Base-by-base conservation (phyloP, 2,888 invertebrate species). In the Cheilosia vernalis region DNA sequence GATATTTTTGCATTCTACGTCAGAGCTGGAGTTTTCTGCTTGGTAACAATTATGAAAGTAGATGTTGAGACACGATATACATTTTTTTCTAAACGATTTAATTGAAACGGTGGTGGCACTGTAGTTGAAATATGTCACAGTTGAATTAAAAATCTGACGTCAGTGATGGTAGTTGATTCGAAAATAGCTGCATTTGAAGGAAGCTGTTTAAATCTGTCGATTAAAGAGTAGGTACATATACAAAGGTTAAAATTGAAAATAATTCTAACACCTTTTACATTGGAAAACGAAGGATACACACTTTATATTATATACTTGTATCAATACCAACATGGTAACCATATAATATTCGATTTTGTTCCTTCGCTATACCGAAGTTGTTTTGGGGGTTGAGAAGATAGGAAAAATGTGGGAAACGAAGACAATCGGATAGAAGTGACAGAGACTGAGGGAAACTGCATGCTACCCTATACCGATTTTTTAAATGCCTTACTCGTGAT, bases 1-100 rank as follows among this genome's bases (percentile, higher is more conserved):
- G 40, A 47, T 60, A 44, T 76, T 30, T 73, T 55, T 55, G 30
- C 51, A 66, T 55, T 66, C 42, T 55, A 30, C 42, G 67, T 55
- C 55, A 44, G 9, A 24, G 19, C 13, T 53, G 15, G 19, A 51
- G 19, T 53, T 53, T 17, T 27, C 24, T 30, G 9, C 67, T 42
- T 55, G 42, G 30, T 27, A 44, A 44, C 44, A 30, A 61, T 19
- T 10, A 17, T 15, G 2, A 3, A 27, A 15, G 19, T 17, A 19
- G 13, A 30, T 5, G 21, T 49, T 49, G 19, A 10, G 9, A 21
- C 9, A 19, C 17, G 6, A 4, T 21, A 13, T 15, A 42, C 7
- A 24, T 30, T 24, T 44, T 47, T 47, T 13, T n/a, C n/a, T 27
- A 40, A 30, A 61, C 30, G 27, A 47, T 55, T 55, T 17, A 15